Evolutionary conservation across 2,888 invertebrate genomes (phyloP).

Genomic region (Actias luna): DNA sequence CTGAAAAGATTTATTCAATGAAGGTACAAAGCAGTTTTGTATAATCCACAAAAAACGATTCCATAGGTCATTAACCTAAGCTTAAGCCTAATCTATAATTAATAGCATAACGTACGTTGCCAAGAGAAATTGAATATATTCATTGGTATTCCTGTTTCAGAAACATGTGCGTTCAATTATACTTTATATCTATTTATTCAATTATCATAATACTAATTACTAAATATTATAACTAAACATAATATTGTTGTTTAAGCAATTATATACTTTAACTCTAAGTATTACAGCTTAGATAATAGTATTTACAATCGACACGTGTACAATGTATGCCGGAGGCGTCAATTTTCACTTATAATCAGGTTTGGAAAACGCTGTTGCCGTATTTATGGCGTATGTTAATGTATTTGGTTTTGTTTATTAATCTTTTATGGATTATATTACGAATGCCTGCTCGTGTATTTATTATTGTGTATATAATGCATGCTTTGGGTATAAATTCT

Average conservation of each 20-base stretch:
- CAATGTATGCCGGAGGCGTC: background rate
- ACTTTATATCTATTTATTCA: background rate
- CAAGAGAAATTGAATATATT: background rate
- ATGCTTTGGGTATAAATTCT: background rate
- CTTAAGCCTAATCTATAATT: background rate
- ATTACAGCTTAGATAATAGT: background rate
- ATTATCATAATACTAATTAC: background rate
- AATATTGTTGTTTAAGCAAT: background rate
- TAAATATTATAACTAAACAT: background rate
- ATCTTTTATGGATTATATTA: background rate
- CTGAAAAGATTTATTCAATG: too few species aligned
- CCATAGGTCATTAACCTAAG: background rate
- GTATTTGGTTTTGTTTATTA: conserved; percentile 4
- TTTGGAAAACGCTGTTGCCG: background rate
- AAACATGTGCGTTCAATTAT: background rate
- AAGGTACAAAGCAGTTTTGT: too few species aligned
- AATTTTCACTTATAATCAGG: conserved; percentile 5
- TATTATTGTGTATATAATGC: background rate
- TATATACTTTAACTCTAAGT: background rate
- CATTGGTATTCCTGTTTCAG: background rate
- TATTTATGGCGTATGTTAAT: background rate
- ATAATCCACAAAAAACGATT: too few species aligned
- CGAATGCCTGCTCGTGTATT: background rate
- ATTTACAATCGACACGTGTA: background rate
- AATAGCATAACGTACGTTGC: background rate